Conservation (phyloP, 2,888 invertebrate genomes). For the Drosophila dives region DNA sequence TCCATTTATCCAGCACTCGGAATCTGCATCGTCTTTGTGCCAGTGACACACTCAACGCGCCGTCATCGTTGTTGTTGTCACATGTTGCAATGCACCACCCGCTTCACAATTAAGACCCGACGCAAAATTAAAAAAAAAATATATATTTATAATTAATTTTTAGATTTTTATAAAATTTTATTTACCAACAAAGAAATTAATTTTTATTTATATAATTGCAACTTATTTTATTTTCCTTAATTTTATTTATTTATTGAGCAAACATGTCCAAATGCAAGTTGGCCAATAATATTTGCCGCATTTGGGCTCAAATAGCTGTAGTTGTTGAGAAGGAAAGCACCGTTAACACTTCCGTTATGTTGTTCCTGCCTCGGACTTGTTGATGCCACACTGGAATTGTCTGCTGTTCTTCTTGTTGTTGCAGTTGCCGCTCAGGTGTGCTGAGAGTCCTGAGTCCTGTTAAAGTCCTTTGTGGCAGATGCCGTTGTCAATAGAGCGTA, state of each 20-base stretch:
- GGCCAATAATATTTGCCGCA: not conserved
- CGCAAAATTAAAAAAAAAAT: not conserved
- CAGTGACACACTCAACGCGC: constrained; percentile 64
- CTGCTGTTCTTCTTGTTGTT: constrained; percentile 28
- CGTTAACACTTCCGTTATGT: constrained; percentile 73
- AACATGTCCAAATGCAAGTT: not conserved
- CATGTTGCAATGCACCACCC: constrained; percentile 37
- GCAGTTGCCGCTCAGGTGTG: constrained; percentile 12
- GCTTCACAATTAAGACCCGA: not conserved
- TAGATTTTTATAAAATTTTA: no score
- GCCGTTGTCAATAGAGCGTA: constrained; percentile 62
- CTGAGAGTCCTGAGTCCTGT: constrained; percentile 10
- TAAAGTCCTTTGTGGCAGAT: constrained; percentile 42
- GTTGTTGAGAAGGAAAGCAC: constrained; percentile 29
- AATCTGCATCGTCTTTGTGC: constrained; percentile 22
- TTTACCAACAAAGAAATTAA: no score
- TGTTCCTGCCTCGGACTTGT: constrained; percentile 42
- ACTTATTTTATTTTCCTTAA: not conserved
- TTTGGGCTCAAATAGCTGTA: constrained; percentile 7
- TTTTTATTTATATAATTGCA: no score
- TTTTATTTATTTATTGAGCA: not conserved
- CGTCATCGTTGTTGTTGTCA: constrained; percentile 47
- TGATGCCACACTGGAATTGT: not conserved
- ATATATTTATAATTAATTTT: no score
- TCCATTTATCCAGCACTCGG: not conserved